Conservation (phyloP, 2,888 invertebrate species). For the Heliconius ismenius region DNA sequence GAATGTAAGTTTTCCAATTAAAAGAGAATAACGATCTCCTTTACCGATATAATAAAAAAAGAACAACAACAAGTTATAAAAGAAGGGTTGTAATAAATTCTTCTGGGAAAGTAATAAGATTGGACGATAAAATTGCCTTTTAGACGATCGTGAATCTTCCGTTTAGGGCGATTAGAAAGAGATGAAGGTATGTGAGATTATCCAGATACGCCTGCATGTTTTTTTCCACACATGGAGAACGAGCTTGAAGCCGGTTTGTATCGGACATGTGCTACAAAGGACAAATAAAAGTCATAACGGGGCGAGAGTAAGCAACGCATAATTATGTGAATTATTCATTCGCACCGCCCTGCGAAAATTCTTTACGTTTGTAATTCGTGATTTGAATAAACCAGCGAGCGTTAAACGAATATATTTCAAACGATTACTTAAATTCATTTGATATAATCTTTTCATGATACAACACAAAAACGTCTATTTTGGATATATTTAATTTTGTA, state of each 20-base stretch:
- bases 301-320: constrained; percentile 58
- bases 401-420: constrained; percentile 32
- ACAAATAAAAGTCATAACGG: constrained; percentile 75
- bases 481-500: background rate
- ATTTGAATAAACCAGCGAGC: constrained; percentile 42
- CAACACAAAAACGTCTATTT: background rate
- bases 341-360: constrained; percentile 54
- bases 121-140: constrained; percentile 71
- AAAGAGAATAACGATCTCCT: constrained; percentile 3
- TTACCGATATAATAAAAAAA: constrained; percentile 34
- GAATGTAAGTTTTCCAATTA: background rate
- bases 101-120: constrained; percentile 70
- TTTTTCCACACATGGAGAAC: constrained; percentile 57
- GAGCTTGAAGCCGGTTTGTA: constrained; percentile 58
- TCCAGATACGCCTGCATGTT: constrained; percentile 61
- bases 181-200: constrained; percentile 66
- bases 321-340: constrained; percentile 68
- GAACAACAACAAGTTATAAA: constrained; percentile 54
- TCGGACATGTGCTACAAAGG: constrained; percentile 59
- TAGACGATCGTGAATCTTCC: constrained; percentile 68
- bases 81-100: constrained; percentile 71
- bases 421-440: background rate
- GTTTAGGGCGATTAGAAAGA: constrained; percentile 69
- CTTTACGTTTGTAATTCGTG: constrained; percentile 44
- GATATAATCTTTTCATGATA: background rate